phyloP scores from a whole-genome alignment of 37 sponge, comb jelly and placozoan genomes.

The Theonella swinhoei region DNA sequence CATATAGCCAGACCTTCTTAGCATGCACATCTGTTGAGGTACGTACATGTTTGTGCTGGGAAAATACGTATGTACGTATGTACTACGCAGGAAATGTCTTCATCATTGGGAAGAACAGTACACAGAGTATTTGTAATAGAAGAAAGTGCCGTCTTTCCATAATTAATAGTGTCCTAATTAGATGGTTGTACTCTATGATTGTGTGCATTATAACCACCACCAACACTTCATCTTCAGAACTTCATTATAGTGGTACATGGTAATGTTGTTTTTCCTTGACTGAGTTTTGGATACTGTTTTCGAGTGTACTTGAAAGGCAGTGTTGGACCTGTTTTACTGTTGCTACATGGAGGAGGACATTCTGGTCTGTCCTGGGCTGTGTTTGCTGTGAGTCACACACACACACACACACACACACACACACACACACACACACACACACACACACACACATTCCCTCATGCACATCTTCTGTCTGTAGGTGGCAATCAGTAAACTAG shows the following conservation, averaged over 20 bases:
- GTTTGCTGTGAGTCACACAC: conserved; percentile 67
- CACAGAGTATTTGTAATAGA: no score
- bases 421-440: conserved; percentile 9
- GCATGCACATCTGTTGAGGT: no score
- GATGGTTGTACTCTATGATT: no score
- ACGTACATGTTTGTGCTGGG: no score
- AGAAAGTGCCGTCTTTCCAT: no score
- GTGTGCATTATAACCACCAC: no score
- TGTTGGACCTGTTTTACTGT: conserved; percentile 82
- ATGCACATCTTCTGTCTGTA: not conserved
- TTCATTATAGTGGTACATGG: not conserved
- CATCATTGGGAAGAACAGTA: no score
- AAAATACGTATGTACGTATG: no score
- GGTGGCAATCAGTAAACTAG: conserved; percentile 35
- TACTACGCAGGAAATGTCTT: no score
- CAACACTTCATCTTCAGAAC: no score
- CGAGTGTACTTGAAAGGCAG: conserved; percentile 82
- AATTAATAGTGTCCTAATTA: no score
- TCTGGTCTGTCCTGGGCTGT: conserved; percentile 96
- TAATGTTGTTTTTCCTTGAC: not conserved
- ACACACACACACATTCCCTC: not conserved
- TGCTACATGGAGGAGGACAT: conserved; percentile 97
- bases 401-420: conserved; percentile 12
- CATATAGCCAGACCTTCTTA: no score
- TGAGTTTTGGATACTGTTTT: conserved; percentile 44